These are phyloP conservation scores for Lophochroa leadbeateri DNA, from an alignment of 2,113 vertebrate genomes.

Conservation along the genomic window DNA sequence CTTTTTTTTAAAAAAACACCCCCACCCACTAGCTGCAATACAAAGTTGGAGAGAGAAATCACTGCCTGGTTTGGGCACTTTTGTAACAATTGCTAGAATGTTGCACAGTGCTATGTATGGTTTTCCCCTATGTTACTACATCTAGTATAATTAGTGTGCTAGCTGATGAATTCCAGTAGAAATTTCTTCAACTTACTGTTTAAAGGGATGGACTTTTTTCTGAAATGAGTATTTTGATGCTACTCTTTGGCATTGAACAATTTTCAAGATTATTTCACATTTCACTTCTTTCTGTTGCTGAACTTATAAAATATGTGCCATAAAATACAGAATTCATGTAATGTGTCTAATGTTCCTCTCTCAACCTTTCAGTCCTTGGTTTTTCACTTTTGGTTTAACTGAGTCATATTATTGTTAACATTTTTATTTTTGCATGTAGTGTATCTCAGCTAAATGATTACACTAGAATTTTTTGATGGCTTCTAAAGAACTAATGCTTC, in stretches of 20 bases:
- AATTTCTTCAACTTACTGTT: neutral
- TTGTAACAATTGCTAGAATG: neutral
- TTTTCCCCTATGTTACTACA: neutral
- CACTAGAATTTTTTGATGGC: neutral
- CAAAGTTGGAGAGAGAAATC: neutral
- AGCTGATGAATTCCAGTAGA: neutral
- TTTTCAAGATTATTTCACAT: neutral
- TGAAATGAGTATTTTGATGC: neutral
- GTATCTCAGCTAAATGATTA: neutral
- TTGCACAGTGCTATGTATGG: neutral
- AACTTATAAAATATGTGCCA: neutral
- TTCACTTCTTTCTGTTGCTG: neutral
- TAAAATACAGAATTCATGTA: neutral
- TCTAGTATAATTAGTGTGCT: neutral
- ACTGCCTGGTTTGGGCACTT: neutral
- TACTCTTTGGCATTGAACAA: neutral
- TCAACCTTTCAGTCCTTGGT: neutral
- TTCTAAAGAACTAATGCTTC: slow-evolving; percentile 26
- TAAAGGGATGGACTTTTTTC: neutral
- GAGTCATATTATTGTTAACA: neutral
- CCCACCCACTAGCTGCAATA: neutral
- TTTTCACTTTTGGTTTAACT: neutral
- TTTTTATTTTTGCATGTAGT: slow-evolving; percentile 24
- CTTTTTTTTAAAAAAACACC: neutral
- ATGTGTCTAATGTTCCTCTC: neutral